Evolutionary conservation across 2,113 vertebrate species (phyloP).

Genomic region (Notothenia rossii): DNA sequence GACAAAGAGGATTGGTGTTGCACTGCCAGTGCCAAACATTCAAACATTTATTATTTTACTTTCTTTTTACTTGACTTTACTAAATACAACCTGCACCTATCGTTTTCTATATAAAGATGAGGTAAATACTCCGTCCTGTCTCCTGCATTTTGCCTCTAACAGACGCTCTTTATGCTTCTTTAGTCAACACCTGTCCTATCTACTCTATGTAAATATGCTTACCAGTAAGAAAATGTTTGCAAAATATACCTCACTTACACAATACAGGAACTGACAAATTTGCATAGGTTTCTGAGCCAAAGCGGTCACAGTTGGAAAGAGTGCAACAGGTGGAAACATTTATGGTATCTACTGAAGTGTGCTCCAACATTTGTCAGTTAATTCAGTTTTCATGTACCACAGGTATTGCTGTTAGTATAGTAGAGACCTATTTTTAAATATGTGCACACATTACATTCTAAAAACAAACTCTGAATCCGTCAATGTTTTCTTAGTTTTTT

Average conservation of each 20-base stretch:
- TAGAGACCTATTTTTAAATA: neutral
- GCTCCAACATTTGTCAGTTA: neutral
- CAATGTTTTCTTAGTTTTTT: neutral
- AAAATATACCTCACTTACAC: slow-evolving; percentile 21
- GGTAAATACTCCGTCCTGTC: neutral
- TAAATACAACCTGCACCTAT: neutral
- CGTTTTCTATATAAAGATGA: slow-evolving; percentile 55
- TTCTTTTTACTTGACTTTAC: neutral
- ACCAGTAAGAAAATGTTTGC: slow-evolving; percentile 55
- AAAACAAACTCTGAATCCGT: neutral
- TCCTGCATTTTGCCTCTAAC: slow-evolving; percentile 1
- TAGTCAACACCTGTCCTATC: slow-evolving; percentile 41
- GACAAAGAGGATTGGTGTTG: slow-evolving; percentile 4
- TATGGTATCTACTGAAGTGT: neutral
- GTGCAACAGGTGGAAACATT: neutral
- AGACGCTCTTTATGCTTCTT: slow-evolving; percentile 24
- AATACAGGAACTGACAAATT: neutral
- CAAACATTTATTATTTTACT: neutral
- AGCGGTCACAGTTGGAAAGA: neutral
- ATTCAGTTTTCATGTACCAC: neutral
- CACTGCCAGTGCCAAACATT: neutral
- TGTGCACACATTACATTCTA: slow-evolving; percentile 15
- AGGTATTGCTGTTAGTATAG: neutral
- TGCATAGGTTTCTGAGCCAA: slow-evolving; percentile 22
- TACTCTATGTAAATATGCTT: slow-evolving; percentile 38